These are phyloP conservation scores for Drosophila diplacantha DNA, from an alignment of 2,888 invertebrate genomes.

Conservation along the genomic window DNA sequence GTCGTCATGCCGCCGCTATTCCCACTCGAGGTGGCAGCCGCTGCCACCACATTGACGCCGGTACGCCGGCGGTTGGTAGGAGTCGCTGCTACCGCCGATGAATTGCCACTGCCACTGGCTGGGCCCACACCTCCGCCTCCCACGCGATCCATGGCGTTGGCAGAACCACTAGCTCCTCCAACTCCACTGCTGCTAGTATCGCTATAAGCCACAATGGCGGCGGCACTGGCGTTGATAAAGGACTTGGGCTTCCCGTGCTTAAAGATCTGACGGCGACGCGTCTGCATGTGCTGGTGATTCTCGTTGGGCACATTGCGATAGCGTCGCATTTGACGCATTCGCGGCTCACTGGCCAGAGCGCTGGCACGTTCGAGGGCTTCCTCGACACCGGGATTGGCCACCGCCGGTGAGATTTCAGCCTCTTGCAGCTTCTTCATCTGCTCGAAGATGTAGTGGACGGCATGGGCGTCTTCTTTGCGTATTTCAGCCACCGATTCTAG, in stretches of 20 bases:
- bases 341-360: constrained; percentile 13
- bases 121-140: constrained; percentile 13
- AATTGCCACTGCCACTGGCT: constrained; percentile 13
- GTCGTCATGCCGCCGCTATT: constrained; percentile 32
- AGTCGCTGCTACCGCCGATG: not conserved
- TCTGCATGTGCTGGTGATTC: constrained; percentile 68
- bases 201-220: constrained; percentile 53
- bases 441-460: constrained; percentile 36
- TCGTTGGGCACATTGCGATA: constrained; percentile 74
- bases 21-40: constrained; percentile 16
- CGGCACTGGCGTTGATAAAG: constrained; percentile 37
- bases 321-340: constrained; percentile 56
- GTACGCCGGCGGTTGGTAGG: constrained; percentile 12
- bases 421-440: constrained; percentile 42
- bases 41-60: constrained; percentile 9
- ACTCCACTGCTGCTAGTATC: constrained; percentile 2
- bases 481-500: constrained; percentile 33
- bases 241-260: constrained; percentile 51
- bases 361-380: constrained; percentile 20
- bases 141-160: constrained; percentile 7
- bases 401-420: constrained; percentile 24
- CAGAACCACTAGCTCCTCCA: not conserved
- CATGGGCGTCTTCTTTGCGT: constrained; percentile 38
- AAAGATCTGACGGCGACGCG: constrained; percentile 53
- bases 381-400: constrained; percentile 2